A percentile compares a stretch with the other conserved stretches of the same genome.
phyloP scores from a whole-genome alignment of 2,797 vertebrate genomes.

The Zenarchopterus dispar region DNA sequence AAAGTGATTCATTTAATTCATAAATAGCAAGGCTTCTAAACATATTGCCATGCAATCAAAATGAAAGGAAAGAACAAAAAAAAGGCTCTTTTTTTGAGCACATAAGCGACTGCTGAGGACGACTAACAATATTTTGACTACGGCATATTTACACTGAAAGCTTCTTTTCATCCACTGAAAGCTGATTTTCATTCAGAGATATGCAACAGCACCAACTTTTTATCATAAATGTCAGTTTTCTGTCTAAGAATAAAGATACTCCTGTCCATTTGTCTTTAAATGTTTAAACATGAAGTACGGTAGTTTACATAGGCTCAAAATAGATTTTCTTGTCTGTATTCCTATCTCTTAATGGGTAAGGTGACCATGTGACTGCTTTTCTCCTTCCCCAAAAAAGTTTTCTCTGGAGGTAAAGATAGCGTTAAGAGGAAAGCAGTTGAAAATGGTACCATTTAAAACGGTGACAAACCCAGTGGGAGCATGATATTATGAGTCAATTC shows the following conservation, averaged over 20 bases:
- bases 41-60: constrained; percentile 6
- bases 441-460: constrained; percentile 50
- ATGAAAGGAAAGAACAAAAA: neutral
- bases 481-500: constrained; percentile 62
- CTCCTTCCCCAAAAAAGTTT: constrained; percentile 29
- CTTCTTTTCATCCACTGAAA: neutral
- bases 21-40: neutral
- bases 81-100: neutral
- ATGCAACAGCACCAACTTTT: neutral
- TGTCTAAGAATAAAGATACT: neutral
- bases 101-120: constrained; percentile 1
- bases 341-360: constrained; percentile 20
- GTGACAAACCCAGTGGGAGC: constrained; percentile 47
- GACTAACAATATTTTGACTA: neutral
- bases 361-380: constrained; percentile 39
- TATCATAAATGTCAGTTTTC: neutral
- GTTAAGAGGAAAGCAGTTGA: constrained; percentile 24
- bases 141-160: neutral
- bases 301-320: neutral
- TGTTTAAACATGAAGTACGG: neutral
- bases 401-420: constrained; percentile 35
- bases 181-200: neutral
- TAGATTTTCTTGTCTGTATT: constrained; percentile 2
- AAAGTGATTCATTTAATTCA: neutral
- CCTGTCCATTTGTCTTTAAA: neutral